Evolutionary conservation across 2,113 vertebrate species (phyloP), one percentile per base, ranked within the genome.

Genomic region (Meleagris gallopavo): DNA sequence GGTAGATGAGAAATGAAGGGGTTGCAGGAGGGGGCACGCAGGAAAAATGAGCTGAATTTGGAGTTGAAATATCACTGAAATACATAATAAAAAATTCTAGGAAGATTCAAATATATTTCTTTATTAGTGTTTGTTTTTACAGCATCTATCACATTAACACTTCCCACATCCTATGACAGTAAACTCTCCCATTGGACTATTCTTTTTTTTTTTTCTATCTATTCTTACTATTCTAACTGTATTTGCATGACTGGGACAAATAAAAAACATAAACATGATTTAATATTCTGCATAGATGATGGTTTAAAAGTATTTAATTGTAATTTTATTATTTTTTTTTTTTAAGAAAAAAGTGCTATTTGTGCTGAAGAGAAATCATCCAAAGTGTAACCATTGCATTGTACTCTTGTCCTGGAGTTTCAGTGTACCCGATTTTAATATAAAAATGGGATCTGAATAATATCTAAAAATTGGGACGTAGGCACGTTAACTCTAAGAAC

Each of bases 141-240:
- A 81, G 14, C 36, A 83, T 62, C 0, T 0, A 27, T 40, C 21
- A 30, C 4, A 16, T 67, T 58, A 55, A 22, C 0, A 0, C 30
- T 88, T 82, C 19, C 7, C 1, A 4, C 9, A 34, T 88, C 14
- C 40, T 32, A 29, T 40, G 40, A 1, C 6, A 55, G 15, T 21
- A 55, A 64, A 46, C 4, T 34, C 21, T 57, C 10, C 20, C 10
- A 24, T 8, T 84, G 21, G 3, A 6, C 75, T 77, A 45, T 70
- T 87, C 9, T 72, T 41, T 41, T 70, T 69, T 84, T 11, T 72
- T 45, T 41, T 32, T 4, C 2, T 7, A 41, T 58, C 52, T 36
- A 30, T 65, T 61, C 13, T 62, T 20, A 34, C 69, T 52, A 77
- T 14, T 73, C 57, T 40, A 32, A 57, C 65, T 34, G 25, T 7